Conservation (phyloP, 2,113 vertebrate species). For the Acrocephalus kingi region DNA sequence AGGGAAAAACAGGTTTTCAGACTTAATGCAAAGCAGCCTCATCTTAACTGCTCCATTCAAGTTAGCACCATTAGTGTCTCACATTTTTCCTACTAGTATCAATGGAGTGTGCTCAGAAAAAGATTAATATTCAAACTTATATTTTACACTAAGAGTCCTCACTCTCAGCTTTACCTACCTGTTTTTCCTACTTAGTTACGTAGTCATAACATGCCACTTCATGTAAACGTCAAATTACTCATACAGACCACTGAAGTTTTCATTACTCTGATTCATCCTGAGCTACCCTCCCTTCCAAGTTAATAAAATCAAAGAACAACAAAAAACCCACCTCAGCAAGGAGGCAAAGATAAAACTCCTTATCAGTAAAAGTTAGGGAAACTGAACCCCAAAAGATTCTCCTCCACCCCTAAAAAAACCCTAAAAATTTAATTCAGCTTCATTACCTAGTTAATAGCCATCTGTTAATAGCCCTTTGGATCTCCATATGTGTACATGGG, state of each 20-base stretch:
- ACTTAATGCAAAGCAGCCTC: not conserved
- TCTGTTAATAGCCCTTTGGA: not conserved
- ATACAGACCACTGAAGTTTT: not conserved
- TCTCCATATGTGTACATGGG: not conserved
- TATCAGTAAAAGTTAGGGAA: not conserved
- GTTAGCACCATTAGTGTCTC: not conserved
- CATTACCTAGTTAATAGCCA: not conserved
- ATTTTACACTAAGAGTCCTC: not conserved
- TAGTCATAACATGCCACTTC: not conserved
- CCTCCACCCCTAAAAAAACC: rapidly evolving
- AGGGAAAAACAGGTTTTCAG: not conserved
- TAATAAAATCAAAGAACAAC: not conserved
- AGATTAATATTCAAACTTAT: not conserved
- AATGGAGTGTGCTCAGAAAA: not conserved
- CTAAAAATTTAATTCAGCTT: not conserved
- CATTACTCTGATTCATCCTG: not conserved
- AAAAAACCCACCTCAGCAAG: not conserved
- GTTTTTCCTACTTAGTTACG: not conserved
- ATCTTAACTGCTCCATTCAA: not conserved
- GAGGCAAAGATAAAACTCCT: not conserved
- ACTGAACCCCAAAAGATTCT: not conserved
- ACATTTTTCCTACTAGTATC: not conserved
- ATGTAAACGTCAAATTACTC: not conserved
- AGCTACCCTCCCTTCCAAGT: not conserved
- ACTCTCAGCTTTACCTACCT: not conserved